Percentiles rank a stretch among this genome's conserved stretches.
Evolutionary conservation across 2,888 invertebrate genomes (phyloP).

Genomic region (Tachina fera): DNA sequence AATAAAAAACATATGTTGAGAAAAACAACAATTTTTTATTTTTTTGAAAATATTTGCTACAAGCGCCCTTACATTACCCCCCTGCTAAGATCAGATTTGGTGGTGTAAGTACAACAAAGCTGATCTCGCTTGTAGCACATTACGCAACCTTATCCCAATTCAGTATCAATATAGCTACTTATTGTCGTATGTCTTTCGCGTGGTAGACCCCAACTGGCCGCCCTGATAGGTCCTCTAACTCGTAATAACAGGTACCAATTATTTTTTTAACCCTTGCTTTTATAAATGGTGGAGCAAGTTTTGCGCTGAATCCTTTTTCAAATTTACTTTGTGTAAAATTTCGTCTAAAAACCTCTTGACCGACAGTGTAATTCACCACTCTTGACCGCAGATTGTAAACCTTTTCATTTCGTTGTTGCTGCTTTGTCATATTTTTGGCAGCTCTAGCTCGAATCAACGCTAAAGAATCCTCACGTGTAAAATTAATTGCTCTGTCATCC

Average conservation of each 20-base stretch:
- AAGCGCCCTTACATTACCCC: constrained; percentile 22
- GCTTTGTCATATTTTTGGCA: background rate
- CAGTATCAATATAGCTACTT: background rate
- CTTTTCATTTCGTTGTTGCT: background rate
- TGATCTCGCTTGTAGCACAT: constrained; percentile 12
- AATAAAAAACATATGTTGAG: too few relatives aligned
- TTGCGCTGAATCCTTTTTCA: background rate
- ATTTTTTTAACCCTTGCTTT: background rate
- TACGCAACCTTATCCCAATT: too few relatives aligned
- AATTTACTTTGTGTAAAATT: background rate
- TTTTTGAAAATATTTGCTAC: background rate
- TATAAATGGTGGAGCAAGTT: background rate
- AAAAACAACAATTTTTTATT: too few relatives aligned
- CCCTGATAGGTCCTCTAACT: background rate
- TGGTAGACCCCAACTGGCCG: background rate
- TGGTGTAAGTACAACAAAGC: background rate
- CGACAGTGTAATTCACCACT: background rate
- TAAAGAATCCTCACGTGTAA: background rate
- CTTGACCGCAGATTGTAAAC: background rate
- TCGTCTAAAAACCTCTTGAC: too few relatives aligned
- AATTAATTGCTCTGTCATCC: constrained; percentile 5
- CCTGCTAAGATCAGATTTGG: constrained; percentile 24
- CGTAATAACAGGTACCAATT: constrained; percentile 6
- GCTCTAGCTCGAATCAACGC: background rate
- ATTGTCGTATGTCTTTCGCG: constrained; percentile 14